Evolutionary conservation across 2,888 invertebrate species (phyloP), one percentile per base, ranked within the genome.

Genomic region (Caenorhabditis sp.): DNA sequence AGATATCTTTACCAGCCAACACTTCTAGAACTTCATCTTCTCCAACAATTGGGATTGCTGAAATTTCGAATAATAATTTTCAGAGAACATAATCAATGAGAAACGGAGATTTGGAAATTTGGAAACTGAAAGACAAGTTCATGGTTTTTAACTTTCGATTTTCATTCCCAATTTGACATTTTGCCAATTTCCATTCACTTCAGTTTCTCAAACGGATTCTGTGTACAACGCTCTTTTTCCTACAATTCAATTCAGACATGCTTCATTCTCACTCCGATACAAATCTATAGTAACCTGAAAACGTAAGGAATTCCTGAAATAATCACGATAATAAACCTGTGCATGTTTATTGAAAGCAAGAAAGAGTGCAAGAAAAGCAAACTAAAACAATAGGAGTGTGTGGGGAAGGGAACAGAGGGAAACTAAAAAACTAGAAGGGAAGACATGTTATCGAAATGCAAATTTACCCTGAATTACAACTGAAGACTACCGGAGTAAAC

Each of bases 31-130:
- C 58, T 38, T 89, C 90, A 80, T 92, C 89, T 6, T 76, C 73
- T 14, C 89, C 90, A n/a, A 91, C 80, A 12, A 83, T 79, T 0
- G 92, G 92, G 8, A 88, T 85, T 22, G 91, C 92, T 91, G 83
- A 70, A 88, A 85, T 38, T 38, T 38, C 68, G 51, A 41, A 41
- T 28, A 61, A 54, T 26, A 8, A 26, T 16, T 8, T 10, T 14
- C n/a, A 14, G n/a, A 31, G n/a, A n/a, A n/a, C n/a, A n/a, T n/a
- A n/a, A n/a, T n/a, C n/a, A n/a, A n/a, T n/a, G n/a, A n/a, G n/a
- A n/a, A n/a, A n/a, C n/a, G n/a, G n/a, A n/a, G n/a, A n/a, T n/a
- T n/a, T n/a, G n/a, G n/a, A n/a, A n/a, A n/a, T n/a, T n/a, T n/a
- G n/a, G n/a, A n/a, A n/a, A n/a, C n/a, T n/a, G n/a, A n/a, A n/a